phyloP scores from a whole-genome alignment of 2,888 invertebrate species.

The Pristionchus entomophagus region DNA sequence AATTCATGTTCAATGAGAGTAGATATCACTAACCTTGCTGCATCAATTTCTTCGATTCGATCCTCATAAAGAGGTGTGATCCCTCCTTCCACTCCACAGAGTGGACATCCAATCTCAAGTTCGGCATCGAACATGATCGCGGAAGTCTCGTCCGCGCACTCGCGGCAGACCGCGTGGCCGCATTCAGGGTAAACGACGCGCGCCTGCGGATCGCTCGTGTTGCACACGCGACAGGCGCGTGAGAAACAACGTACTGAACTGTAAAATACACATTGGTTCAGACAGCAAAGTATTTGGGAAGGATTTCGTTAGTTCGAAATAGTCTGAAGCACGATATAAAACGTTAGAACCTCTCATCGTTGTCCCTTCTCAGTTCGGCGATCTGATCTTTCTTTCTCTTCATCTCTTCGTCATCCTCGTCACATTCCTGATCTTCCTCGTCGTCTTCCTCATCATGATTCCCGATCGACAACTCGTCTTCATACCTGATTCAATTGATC shows the following conservation, averaged over 20 bases:
- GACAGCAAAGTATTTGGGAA: too few relatives aligned
- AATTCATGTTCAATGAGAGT: too few relatives aligned
- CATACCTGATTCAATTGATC: too few relatives aligned
- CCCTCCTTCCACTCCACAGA: too few relatives aligned
- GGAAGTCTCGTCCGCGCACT: neutral
- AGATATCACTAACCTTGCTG: too few relatives aligned
- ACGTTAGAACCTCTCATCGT: neutral
- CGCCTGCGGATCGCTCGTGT: neutral
- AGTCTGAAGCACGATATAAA: neutral
- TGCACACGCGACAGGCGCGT: neutral
- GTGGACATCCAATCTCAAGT: neutral
- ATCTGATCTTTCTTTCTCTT: neutral
- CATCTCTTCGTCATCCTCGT: neutral
- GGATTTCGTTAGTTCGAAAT: too few relatives aligned
- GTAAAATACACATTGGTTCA: too few relatives aligned
- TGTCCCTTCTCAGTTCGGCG: neutral
- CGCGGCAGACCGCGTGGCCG: neutral
- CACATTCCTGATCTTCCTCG: neutral
- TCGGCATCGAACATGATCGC: too few relatives aligned
- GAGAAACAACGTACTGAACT: too few relatives aligned
- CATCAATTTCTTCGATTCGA: too few relatives aligned
- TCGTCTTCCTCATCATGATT: neutral
- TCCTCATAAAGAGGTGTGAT: too few relatives aligned
- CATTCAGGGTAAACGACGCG: neutral
- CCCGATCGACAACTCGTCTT: neutral